Percentiles rank a stretch among this genome's conserved stretches.
These are phyloP conservation scores for Prionace glauca DNA, from an alignment of 2,797 vertebrate species.

Conservation along the genomic window DNA sequence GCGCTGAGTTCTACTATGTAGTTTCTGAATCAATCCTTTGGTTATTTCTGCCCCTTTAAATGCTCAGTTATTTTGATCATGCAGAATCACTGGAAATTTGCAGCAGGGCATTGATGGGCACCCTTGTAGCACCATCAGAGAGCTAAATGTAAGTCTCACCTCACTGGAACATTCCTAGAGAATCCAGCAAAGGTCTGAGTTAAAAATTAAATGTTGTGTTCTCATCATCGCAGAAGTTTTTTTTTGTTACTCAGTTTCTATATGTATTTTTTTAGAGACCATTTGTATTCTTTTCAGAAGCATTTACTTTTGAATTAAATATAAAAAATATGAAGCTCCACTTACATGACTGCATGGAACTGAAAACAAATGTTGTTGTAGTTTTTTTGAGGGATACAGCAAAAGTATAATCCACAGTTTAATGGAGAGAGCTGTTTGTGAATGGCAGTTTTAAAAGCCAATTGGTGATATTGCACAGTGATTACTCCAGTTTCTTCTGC, in stretches of 20 bases:
- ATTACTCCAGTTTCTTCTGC: constrained; percentile 43
- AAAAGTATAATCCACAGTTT: neutral
- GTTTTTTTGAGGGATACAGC: neutral
- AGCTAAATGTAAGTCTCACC: neutral
- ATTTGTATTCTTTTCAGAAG: neutral
- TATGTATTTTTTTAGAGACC: neutral
- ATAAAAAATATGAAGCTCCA: neutral
- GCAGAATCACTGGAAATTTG: neutral
- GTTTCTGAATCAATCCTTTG: neutral
- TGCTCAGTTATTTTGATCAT: neutral
- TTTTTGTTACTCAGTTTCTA: neutral
- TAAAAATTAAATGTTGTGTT: no score
- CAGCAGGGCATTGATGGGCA: neutral
- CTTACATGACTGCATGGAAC: neutral
- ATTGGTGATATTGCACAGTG: constrained; percentile 43
- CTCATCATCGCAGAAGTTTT: no score
- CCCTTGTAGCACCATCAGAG: neutral
- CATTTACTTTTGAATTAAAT: neutral
- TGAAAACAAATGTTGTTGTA: neutral
- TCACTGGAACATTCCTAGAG: neutral
- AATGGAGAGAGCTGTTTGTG: neutral
- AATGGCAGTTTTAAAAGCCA: constrained; percentile 35
- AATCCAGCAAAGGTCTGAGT: no score
- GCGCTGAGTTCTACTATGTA: neutral
- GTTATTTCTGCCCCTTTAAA: neutral